Evolutionary conservation across 2,888 invertebrate genomes (phyloP), one percentile per base, ranked within the genome.

Genomic region (Petrolisthes manimaculis): DNA sequence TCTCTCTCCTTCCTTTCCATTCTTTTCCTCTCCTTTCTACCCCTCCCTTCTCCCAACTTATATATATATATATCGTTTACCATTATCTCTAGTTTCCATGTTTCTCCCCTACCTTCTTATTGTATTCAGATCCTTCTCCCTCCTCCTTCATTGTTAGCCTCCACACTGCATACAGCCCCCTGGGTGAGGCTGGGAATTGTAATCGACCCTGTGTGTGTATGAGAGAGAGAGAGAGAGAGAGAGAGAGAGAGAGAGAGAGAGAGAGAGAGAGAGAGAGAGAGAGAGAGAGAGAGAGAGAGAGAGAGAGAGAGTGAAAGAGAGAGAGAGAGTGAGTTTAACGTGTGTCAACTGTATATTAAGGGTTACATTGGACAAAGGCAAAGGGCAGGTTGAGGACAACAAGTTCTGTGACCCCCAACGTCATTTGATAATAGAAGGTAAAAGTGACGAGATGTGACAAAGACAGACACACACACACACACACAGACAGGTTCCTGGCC

Each of bases 221-320:
- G 55, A 12, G 37, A 8, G 55, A 55, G 12, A 51, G 37, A 51
- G 77, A 51, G 77, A 77, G 51, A 77, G 77, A 77, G 53, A 54
- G 79, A 79, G 18, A 79, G 79, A 37, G 77, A 77, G 53, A 53
- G 78, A 78, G 78, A 78, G 53, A 78, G 53, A 78, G 78, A 78
- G 78, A 53, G 53, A 78, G 53, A 37, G 53, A 53, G 53, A 78
- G 78, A 78, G 78, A 69, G 69, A 69, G 69, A 69, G 69, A 69
- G 4, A 78, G 53, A 51, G 37, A 78, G 78, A 78, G 78, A 78
- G 9, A 71, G n/a, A 14, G 71, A 14, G 8, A 71, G 55, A 79
- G 79, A 21, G 24, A 18, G 79, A 54, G 55, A 14, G 79, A 18
- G 55, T 4, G n/a, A 79, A 9, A 21, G 9, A 51, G 12, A 51